phyloP scores from a whole-genome alignment of 2,888 invertebrate species.

The Drosophila recens region DNA sequence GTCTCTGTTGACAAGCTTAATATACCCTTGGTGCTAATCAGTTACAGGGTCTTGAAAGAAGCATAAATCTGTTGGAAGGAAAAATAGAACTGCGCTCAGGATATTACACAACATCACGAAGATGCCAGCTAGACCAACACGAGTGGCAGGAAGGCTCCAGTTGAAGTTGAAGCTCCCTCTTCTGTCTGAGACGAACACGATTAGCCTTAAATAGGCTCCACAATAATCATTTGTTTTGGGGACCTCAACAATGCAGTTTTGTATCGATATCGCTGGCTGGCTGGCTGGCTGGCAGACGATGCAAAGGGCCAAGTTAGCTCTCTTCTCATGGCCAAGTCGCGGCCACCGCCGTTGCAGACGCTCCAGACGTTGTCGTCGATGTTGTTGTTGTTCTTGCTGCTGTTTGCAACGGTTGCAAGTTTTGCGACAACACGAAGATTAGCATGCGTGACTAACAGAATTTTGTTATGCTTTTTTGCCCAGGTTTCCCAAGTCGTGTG shows the following conservation, averaged over 20 bases:
- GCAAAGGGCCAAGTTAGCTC: neutral
- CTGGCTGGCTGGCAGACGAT: slow-evolving; percentile 10
- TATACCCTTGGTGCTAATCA: neutral
- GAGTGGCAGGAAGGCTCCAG: slow-evolving; percentile 19
- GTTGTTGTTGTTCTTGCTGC: slow-evolving; percentile 46
- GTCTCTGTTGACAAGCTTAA: neutral
- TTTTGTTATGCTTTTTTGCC: slow-evolving; percentile 70
- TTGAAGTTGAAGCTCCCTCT: neutral
- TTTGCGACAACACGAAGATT: slow-evolving; percentile 81
- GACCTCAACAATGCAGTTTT: slow-evolving; percentile 63
- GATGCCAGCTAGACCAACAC: slow-evolving; percentile 32
- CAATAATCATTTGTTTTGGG: slow-evolving; percentile 78
- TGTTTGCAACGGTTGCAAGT: slow-evolving; percentile 68
- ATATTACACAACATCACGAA: slow-evolving; percentile 66
- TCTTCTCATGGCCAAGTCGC: slow-evolving; percentile 50
- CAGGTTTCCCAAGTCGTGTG: slow-evolving; percentile 59
- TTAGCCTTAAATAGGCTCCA: slow-evolving; percentile 73
- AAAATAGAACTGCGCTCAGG: slow-evolving; percentile 15
- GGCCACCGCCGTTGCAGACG: slow-evolving; percentile 70
- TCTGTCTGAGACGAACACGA: slow-evolving; percentile 60
- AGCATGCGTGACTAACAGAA: slow-evolving; percentile 83
- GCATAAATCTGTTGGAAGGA: slow-evolving; percentile 28
- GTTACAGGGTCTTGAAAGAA: slow-evolving; percentile 1
- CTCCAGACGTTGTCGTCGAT: slow-evolving; percentile 25
- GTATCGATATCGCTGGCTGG: slow-evolving; percentile 55